phyloP scores from a whole-genome alignment of 1,140 invertebrate genomes.

The Rhopalosiphum maidis region DNA sequence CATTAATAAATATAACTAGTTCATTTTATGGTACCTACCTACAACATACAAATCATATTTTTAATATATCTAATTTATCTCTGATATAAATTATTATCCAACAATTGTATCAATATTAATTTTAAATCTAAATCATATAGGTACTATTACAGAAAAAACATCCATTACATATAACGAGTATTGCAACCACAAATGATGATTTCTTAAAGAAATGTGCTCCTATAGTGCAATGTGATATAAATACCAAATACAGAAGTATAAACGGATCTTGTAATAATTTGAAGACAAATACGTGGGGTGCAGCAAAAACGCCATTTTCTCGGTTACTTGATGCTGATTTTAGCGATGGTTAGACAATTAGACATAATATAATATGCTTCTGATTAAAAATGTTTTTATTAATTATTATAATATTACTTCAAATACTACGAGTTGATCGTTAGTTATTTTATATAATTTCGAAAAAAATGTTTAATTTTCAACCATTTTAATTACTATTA shows the following conservation, averaged over 20 bases:
- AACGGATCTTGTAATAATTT: slow-evolving; percentile 90
- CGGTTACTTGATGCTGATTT: slow-evolving; percentile 29
- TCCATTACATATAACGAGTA: not conserved
- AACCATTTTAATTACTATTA: not conserved
- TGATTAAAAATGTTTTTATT: too few species aligned
- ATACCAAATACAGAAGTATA: slow-evolving; percentile 70
- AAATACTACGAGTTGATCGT: too few species aligned
- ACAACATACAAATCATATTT: too few species aligned
- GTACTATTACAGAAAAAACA: not conserved
- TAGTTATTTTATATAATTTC: not conserved
- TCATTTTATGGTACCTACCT: too few species aligned
- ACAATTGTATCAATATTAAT: not conserved
- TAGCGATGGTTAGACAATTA: slow-evolving; percentile 28
- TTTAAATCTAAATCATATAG: not conserved
- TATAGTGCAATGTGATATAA: slow-evolving; percentile 20
- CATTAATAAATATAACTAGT: too few species aligned
- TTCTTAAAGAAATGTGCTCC: slow-evolving; percentile 27
- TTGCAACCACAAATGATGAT: not conserved
- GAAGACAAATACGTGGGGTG: slow-evolving; percentile 73
- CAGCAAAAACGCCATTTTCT: slow-evolving; percentile 75
- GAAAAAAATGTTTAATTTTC: not conserved
- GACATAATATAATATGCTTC: not conserved
- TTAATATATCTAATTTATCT: too few species aligned
- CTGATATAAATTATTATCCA: not conserved
- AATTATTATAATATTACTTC: too few species aligned